Base-by-base conservation (phyloP, 2,797 vertebrate species). In the Novumbra hubbsi region DNA sequence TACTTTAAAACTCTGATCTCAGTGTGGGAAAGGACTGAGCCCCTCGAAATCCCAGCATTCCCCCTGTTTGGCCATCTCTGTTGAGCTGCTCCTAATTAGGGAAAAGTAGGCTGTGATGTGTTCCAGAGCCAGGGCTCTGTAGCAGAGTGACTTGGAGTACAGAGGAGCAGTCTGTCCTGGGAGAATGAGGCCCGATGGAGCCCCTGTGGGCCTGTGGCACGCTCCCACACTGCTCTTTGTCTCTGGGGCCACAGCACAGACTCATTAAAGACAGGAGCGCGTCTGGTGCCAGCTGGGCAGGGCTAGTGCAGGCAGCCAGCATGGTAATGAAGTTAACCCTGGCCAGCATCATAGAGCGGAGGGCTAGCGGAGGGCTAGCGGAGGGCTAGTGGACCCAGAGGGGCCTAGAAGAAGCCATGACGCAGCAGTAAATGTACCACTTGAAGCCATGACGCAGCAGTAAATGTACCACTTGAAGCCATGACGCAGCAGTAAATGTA, bases 1-100 rank as follows among this genome's bases (percentile, higher is more conserved):
- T 27, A 48, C 38, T 24, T 38, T 3, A 11, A 68, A 45, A 65
- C 27, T 32, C 27, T 30, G 75, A 48, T 16, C 74, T 70, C 78
- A 83, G 78, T 90, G 88, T 90, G 90, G 87, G 88, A 91, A 89
- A 82, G 69, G 73, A 83, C 78, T 72, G 70, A 73, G 66, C 68
- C 75, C 80, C 86, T 88, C 81, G 79, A 1, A 8, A n/a, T 27
- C 63, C 55, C 3, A 63, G 24, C 16, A 11, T 15, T 16, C 71
- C 57, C 30, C 63, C 57, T 65, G 50, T 82, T 72, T 70, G 76
- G 72, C 49, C 75, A 67, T 79, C 81, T 81, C 75, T 64, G 75
- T 74, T 74, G 81, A 81, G 85, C 21, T 60, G 55, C 78, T 67
- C 78, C 78, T 88, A 88, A 91, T 90, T 89, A 89, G 87, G 76